A percentile compares a stretch with the other conserved stretches of the same genome.
Evolutionary conservation across 2,113 vertebrate species (phyloP).

Genomic region (Typhlomys cinereus): DNA sequence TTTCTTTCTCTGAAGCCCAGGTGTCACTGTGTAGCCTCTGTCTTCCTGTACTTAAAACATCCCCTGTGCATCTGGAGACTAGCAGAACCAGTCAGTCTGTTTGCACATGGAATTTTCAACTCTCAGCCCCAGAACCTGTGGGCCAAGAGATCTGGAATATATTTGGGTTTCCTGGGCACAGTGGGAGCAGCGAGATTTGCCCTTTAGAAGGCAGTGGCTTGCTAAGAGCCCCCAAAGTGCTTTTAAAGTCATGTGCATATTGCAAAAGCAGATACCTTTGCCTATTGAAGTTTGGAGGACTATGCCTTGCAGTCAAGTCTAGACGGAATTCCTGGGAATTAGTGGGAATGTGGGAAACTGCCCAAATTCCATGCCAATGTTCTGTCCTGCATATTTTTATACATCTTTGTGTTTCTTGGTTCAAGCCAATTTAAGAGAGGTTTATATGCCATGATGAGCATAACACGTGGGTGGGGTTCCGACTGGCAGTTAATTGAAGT

Average conservation of each 20-base stretch:
- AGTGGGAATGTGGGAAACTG: constrained; percentile 18
- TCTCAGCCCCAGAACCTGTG: constrained; percentile 73
- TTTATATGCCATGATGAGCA: constrained; percentile 59
- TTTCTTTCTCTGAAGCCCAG: constrained; percentile 59
- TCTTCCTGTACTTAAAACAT: constrained; percentile 76
- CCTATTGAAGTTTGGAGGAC: constrained; percentile 60
- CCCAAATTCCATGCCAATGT: constrained; percentile 51
- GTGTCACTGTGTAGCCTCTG: constrained; percentile 71
- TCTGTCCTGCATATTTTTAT: constrained; percentile 60
- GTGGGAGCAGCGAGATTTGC: constrained; percentile 72
- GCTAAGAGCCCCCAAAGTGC: constrained; percentile 63
- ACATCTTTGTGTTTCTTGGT: constrained; percentile 69
- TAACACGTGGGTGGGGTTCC: constrained; percentile 62
- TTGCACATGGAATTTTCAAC: constrained; percentile 64
- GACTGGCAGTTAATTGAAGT: constrained; percentile 70
- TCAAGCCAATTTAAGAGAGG: constrained; percentile 14
- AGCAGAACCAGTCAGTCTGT: constrained; percentile 30
- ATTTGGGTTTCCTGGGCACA: constrained; percentile 71
- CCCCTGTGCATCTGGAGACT: constrained; percentile 68
- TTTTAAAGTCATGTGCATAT: constrained; percentile 65
- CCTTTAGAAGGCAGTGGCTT: constrained; percentile 71
- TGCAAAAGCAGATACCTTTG: constrained; percentile 60
- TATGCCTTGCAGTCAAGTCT: constrained; percentile 68
- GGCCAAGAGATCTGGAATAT: constrained; percentile 66
- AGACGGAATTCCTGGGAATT: constrained; percentile 55